Conservation (phyloP, 1,140 invertebrate species). For the Conus betulinus region DNA sequence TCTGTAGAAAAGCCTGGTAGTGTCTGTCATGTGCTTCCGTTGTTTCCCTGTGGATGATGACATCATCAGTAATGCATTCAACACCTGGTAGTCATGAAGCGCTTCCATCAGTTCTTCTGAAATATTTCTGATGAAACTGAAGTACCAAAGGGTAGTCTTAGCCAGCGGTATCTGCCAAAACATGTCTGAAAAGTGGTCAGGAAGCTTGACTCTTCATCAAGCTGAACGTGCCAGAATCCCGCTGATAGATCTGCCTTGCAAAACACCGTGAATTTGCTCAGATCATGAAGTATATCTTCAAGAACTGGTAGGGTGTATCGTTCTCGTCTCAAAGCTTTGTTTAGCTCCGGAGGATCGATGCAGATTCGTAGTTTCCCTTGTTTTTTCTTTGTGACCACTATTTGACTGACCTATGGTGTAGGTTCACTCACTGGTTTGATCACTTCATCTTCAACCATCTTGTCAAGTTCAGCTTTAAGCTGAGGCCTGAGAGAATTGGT, state of each 20-base stretch:
- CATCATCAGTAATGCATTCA: constrained; percentile 65
- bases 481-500: too few relatives aligned
- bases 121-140: constrained; percentile 60
- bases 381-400: constrained; percentile 38
- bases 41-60: constrained; percentile 57
- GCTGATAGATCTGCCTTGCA: constrained; percentile 43
- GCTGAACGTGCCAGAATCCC: constrained; percentile 49
- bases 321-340: constrained; percentile 45
- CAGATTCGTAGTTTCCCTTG: too few relatives aligned
- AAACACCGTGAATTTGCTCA: constrained; percentile 48
- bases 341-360: constrained; percentile 45
- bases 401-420: constrained; percentile 50
- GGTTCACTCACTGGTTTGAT: constrained; percentile 48
- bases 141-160: too few relatives aligned
- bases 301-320: constrained; percentile 49
- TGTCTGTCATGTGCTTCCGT: constrained; percentile 42
- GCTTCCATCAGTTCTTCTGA: too few relatives aligned
- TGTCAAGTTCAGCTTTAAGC: too few relatives aligned
- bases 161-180: too few relatives aligned
- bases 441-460: too few relatives aligned
- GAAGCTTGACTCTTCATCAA: constrained; percentile 30
- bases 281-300: constrained; percentile 52
- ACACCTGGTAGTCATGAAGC: too few relatives aligned
- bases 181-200: neutral
- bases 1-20: constrained; percentile 43